Evolutionary conservation across 2,888 invertebrate species (phyloP).

Genomic region (Conistra vaccinii): DNA sequence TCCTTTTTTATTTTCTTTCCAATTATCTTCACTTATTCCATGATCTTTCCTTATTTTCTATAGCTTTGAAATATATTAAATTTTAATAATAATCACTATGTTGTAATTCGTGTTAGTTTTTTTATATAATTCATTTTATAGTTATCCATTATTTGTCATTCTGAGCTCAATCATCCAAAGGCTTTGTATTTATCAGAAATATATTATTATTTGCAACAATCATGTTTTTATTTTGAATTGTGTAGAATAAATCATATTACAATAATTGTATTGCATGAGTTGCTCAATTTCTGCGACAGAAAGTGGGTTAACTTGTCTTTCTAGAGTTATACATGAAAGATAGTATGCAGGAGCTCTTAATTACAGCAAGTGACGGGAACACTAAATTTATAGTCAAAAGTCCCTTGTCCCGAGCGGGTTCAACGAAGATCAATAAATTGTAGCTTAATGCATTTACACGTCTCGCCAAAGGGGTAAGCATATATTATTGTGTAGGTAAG

Average conservation of each 20-base stretch:
- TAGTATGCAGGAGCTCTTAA: conserved; percentile 45
- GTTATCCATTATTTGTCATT: not conserved
- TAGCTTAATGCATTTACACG: conserved; percentile 61
- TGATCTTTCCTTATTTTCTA: not conserved
- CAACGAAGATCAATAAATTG: conserved; percentile 49
- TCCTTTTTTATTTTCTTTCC: not conserved
- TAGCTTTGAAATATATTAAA: not conserved
- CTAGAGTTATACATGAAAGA: conserved; percentile 17
- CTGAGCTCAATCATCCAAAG: not conserved
- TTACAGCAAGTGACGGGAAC: conserved; percentile 51
- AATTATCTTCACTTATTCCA: not conserved
- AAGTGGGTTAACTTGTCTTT: not conserved
- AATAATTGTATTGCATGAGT: not conserved
- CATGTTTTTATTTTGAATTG: not conserved
- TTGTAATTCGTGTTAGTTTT: not conserved
- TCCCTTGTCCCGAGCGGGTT: conserved; percentile 46
- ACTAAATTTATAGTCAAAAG: conserved; percentile 58
- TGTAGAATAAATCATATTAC: not conserved
- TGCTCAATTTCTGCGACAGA: not conserved
- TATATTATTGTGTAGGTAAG: not conserved
- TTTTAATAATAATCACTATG: not conserved
- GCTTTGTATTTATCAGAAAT: not conserved
- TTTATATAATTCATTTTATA: too few relatives aligned
- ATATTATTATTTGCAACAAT: not conserved
- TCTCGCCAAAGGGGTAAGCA: not conserved